A percentile compares a stretch with the other conserved stretches of the same genome.
These are phyloP conservation scores for Caenorhabditis sp. DNA, from an alignment of 2,888 invertebrate genomes.

Conservation along the genomic window DNA sequence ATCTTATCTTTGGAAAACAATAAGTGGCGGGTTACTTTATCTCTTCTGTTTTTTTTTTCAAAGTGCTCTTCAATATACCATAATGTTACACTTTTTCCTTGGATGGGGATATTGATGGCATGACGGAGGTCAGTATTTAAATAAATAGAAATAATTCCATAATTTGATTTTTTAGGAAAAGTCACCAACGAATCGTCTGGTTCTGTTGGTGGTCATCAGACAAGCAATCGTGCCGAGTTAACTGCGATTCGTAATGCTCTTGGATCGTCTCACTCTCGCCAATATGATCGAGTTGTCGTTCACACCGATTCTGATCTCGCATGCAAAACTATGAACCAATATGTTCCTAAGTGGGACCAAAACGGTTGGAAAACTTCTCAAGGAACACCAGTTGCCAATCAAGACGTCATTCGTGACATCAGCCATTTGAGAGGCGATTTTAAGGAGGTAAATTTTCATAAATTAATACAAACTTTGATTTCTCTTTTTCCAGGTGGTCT, in stretches of 20 bases:
- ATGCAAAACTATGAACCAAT: constrained; percentile 82
- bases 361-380: constrained; percentile 79
- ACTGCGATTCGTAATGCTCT: background rate
- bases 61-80: too few relatives aligned
- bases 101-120: background rate
- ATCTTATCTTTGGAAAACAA: too few relatives aligned
- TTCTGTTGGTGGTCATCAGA: background rate
- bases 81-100: too few relatives aligned
- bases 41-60: too few relatives aligned
- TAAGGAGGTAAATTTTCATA: background rate
- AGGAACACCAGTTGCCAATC: constrained; percentile 86
- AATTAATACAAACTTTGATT: background rate
- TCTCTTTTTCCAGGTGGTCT: background rate
- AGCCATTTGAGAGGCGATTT: constrained; percentile 73
- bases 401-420: constrained; percentile 82
- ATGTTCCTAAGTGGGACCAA: constrained; percentile 74
- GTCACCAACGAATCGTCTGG: background rate
- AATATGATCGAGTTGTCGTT: constrained; percentile 79
- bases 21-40: too few relatives aligned
- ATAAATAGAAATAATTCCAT: too few relatives aligned
- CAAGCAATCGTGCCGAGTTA: background rate
- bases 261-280: constrained; percentile 7
- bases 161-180: background rate
- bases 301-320: constrained; percentile 90
- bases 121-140: background rate